Evolutionary conservation across 2,888 invertebrate species (phyloP).

Genomic region (Nephrotoma appendiculata): DNA sequence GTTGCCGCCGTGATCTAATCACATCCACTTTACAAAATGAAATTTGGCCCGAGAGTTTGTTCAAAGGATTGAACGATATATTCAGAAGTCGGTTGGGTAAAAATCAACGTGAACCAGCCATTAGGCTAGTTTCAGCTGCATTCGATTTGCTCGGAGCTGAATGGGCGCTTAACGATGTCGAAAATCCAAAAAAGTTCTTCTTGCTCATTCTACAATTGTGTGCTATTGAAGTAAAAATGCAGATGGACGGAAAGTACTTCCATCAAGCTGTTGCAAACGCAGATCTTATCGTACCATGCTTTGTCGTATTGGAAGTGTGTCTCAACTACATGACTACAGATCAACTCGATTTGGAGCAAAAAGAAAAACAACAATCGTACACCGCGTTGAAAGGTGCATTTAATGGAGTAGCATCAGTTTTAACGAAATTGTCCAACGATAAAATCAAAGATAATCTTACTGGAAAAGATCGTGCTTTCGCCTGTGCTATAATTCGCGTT

Average conservation of each 20-base stretch:
- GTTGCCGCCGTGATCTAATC: constrained; percentile 53
- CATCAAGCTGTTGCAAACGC: constrained; percentile 63
- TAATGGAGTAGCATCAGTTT: constrained; percentile 59
- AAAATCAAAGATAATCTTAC: constrained; percentile 55
- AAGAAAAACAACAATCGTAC: constrained; percentile 81
- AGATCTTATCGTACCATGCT: constrained; percentile 69
- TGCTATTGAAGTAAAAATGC: constrained; percentile 89
- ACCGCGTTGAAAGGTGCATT: constrained; percentile 82
- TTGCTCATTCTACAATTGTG: constrained; percentile 73
- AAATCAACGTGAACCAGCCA: constrained; percentile 75
- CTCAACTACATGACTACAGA: constrained; percentile 68
- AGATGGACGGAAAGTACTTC: constrained; percentile 72
- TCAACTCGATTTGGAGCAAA: constrained; percentile 71
- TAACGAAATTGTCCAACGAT: constrained; percentile 58
- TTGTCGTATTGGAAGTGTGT: constrained; percentile 64
- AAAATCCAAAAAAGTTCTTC: constrained; percentile 64
- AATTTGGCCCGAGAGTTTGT: constrained; percentile 68
- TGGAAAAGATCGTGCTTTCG: constrained; percentile 57
- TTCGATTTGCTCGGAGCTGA: constrained; percentile 71
- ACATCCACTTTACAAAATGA: constrained; percentile 50
- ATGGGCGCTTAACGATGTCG: constrained; percentile 68
- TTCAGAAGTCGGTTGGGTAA: constrained; percentile 75
- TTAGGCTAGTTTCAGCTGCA: constrained; percentile 67
- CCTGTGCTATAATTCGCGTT: constrained; percentile 73
- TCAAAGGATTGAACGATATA: constrained; percentile 70